phyloP scores from a whole-genome alignment of 1,140 invertebrate genomes.

The Scylla paramamosain region DNA sequence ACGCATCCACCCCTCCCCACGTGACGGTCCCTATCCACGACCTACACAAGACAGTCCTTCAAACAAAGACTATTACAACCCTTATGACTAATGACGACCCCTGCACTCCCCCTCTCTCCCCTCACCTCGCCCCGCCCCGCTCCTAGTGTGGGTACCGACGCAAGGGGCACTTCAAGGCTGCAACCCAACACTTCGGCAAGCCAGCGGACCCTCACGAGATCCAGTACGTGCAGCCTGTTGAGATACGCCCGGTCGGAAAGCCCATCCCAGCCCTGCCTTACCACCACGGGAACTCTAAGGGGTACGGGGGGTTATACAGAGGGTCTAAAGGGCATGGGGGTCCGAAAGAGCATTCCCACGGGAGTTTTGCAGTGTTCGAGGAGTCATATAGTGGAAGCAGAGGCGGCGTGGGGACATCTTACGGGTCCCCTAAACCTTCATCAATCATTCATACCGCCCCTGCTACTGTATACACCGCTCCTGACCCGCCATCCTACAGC shows the following conservation, averaged over 20 bases:
- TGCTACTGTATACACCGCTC: background rate
- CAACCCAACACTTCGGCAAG: constrained; percentile 58
- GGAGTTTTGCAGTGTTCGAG: background rate
- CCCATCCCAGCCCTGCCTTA: constrained; percentile 66
- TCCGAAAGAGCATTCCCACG: background rate
- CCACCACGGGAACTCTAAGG: background rate
- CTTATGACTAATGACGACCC: background rate
- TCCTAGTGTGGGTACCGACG: constrained; percentile 47
- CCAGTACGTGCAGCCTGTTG: constrained; percentile 67
- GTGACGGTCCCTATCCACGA: no score
- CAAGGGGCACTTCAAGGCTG: constrained; percentile 46
- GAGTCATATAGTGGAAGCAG: background rate
- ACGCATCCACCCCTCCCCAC: no score
- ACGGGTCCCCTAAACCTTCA: constrained; percentile 46
- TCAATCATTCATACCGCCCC: constrained; percentile 28
- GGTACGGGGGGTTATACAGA: background rate
- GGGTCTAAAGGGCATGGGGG: background rate
- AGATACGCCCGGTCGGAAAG: constrained; percentile 66
- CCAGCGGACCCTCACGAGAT: constrained; percentile 63
- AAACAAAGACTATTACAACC: no score
- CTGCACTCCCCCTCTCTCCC: background rate
- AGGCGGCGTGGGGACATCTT: background rate
- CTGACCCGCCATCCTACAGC: background rate
- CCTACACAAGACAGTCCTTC: no score
- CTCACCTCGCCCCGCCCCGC: background rate